Base-by-base conservation (phyloP, 2,113 vertebrate genomes). In the Gnathonemus echidnorhynchus region DNA sequence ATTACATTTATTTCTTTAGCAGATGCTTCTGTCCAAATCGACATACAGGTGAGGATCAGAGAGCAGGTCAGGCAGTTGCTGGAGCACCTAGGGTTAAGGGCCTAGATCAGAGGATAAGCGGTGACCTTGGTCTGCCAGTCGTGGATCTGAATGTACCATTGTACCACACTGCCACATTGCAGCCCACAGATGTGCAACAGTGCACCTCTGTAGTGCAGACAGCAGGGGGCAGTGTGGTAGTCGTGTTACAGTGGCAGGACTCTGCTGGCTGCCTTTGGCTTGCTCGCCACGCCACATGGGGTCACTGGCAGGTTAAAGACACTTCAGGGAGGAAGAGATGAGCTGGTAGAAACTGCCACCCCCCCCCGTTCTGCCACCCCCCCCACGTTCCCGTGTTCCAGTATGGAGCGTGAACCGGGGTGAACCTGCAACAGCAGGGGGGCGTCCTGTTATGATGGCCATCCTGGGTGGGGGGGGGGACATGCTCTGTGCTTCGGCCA, bases 241-340 rank as follows among this genome's bases (percentile, higher is more conserved):
- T 52, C n/a, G 1, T 27, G 45, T 5, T 27, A 31, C 13, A 48
- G 42, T 86, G n/a, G 74, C 21, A 31, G 48, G 46, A 45, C 5
- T 66, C 21, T 1, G 24, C 24, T 66, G 62, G n/a, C 62, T 27
- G 62, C 21, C n/a, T 35, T 10, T 31, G 35, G 15, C 49, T 10
- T 24, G 86, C 92, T 90, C 92, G 91, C 90, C 91, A 56, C 91
- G 5, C 86, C 91, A 84, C 80, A 8, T 2, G 87, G 49, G 92
- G 91, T 94, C 92, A 93, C 39, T 50, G n/a, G 87, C n/a, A 93
- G 92, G 91, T 89, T 91, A 90, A 91, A 92, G 77, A 88, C 86
- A 86, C 92, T 90, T 92, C 86, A 90, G 92, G 88, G 93, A 91
- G 90, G 15, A 66, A 88, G 39, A 90, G 48, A 88, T 88, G 89